Evolutionary conservation across 2,797 vertebrate species (phyloP), one percentile per base, ranked within the genome.

Genomic region (Bufotes viridis): DNA sequence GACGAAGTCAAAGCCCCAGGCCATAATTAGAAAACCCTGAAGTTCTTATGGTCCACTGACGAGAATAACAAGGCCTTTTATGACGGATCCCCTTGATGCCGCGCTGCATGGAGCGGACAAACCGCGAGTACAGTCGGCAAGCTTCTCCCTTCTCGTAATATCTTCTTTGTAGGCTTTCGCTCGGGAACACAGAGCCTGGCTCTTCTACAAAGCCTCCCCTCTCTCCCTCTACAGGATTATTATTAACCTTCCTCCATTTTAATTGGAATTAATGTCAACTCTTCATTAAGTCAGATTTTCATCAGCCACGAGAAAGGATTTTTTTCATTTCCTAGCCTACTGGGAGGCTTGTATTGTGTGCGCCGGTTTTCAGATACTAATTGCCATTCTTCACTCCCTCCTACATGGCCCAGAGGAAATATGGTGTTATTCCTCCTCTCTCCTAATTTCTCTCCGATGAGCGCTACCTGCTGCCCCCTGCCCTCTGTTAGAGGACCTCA

Each of bases 181-280:
- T 78, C 61, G 69, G 34, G 61, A 63, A 82, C 58, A 49, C 42
- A 24, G 60, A 65, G 42, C 13, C 34, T 61, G 67, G 61, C 55
- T 63, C 29, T 75, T 49, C 69, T 84, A 85, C 58, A 76, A 63
- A 51, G 57, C 75, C 72, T 13, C 34, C 57, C 69, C 78, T 22
- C 42, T 24, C 65, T 70, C 49, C 34, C 69, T 51, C 78, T 53
- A n/a, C 20, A 29, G 78, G 83, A 85, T 89, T 85, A 81, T 75
- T 78, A 87, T 85, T 81, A 89, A 89, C 87, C 87, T 80, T 85
- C 69, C 83, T 89, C 58, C 78, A 20, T 63, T 89, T 81, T 89
- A 89, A 89, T 89, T 89, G 87, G 87, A 89, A 89, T 82, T 86
- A 89, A 89, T 81, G 78, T 86, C 79, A 82, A 61, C 55, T 81